A percentile compares a stretch with the other conserved stretches of the same genome.
These are phyloP conservation scores for Liopterus haemorrhoidalis DNA, from an alignment of 2,888 invertebrate species.

Conservation along the genomic window DNA sequence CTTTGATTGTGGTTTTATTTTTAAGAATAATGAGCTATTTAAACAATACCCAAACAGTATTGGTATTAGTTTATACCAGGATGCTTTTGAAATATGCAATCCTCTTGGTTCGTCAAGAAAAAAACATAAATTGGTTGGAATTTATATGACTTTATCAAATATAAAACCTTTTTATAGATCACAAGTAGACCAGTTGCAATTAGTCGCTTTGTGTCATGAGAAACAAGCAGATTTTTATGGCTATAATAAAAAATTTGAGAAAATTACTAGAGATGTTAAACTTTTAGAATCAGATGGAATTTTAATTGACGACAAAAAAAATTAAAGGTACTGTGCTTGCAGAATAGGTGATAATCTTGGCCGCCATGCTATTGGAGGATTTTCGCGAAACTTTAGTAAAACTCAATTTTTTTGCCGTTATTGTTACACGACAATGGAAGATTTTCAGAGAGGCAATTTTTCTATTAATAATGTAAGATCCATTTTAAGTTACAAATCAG, in stretches of 20 bases:
- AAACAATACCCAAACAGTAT: no score
- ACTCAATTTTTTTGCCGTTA: constrained; percentile 30
- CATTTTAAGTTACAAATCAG: constrained; percentile 3
- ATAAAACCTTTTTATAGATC: constrained; percentile 30
- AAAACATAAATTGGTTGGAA: constrained; percentile 35
- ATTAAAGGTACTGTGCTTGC: no score
- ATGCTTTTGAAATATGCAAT: constrained; percentile 37
- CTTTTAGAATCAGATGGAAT: constrained; percentile 32
- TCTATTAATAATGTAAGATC: constrained; percentile 1
- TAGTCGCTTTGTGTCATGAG: constrained; percentile 35
- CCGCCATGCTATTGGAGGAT: constrained; percentile 32
- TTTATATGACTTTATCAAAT: constrained; percentile 36
- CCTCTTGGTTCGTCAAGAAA: constrained; percentile 34
- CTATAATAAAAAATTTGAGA: constrained; percentile 28
- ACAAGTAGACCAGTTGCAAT: constrained; percentile 32
- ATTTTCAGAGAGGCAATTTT: constrained; percentile 5
- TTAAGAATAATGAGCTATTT: no score
- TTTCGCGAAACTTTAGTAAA: constrained; percentile 30
- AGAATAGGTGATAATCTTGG: constrained; percentile 29
- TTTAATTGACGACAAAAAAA: constrained; percentile 10
- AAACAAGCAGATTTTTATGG: constrained; percentile 32
- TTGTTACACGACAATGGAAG: constrained; percentile 23
- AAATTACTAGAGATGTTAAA: constrained; percentile 31
- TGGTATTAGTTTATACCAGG: constrained; percentile 35
- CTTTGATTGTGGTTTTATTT: no score